These are phyloP conservation scores for Dicrurus megarhynchus DNA, from an alignment of 2,113 vertebrate genomes.

Conservation along the genomic window DNA sequence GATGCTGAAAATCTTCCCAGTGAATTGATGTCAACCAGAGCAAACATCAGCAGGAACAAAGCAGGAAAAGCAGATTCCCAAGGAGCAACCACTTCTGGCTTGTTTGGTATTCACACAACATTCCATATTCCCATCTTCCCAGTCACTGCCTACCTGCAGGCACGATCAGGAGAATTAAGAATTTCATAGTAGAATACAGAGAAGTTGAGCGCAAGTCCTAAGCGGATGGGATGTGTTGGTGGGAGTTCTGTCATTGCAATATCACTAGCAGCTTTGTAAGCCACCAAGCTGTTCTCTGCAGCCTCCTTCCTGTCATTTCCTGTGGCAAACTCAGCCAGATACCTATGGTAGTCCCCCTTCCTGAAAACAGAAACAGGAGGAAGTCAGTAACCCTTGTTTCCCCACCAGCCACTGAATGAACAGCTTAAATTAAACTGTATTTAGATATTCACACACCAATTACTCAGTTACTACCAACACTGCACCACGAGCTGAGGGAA, in stretches of 20 bases:
- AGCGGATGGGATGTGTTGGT: constrained; percentile 95
- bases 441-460: neutral
- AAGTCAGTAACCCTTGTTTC: neutral
- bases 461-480: neutral
- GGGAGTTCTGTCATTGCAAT: constrained; percentile 96
- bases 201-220: constrained; percentile 98
- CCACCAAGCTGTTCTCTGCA: constrained; percentile 97
- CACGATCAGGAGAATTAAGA: constrained; percentile 98
- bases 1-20: neutral
- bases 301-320: constrained; percentile 98
- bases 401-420: neutral
- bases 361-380: constrained; percentile 53
- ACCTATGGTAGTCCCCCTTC: constrained; percentile 99
- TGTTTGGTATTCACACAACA: neutral
- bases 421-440: neutral
- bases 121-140: rapidly evolving
- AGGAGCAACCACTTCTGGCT: neutral
- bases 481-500: neutral
- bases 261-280: constrained; percentile 96
- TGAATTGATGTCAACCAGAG: neutral
- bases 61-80: neutral
- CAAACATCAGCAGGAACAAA: neutral
- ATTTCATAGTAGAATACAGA: constrained; percentile 99
- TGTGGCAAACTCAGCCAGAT: constrained; percentile 97
- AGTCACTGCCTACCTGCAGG: constrained; percentile 86